Base-by-base conservation (phyloP, 1,140 invertebrate species). In the Glossosoma conforme region DNA sequence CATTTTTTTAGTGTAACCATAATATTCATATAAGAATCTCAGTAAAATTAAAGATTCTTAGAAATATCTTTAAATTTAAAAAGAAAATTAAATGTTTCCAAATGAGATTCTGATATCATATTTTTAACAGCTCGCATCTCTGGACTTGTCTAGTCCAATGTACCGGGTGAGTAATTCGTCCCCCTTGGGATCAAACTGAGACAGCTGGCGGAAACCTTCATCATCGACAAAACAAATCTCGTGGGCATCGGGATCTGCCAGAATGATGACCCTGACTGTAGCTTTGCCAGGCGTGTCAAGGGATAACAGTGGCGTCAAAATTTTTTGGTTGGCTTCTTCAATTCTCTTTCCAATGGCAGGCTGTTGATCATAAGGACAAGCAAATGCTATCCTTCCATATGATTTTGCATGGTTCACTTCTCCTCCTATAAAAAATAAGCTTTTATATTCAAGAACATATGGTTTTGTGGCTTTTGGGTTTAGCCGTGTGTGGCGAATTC, bases 221-320 rank as follows among this genome's bases (percentile, higher is more conserved):
- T 97, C 93, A 56, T 96, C 94, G 11, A 98, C 97, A 74, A 98
- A 98, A 73, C 96, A 98, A 53, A 99, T 98, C 77, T 98, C 95
- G 75, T 98, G 95, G 1, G 82, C 91, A 77, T 98, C 93, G 1
- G 95, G 95, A 77, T 98, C 96, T 20, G 89, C 89, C 5, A 98
- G 72, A 62, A 99, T 98, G 15, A 98, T 89, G 19, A 99, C 97
- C 52, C 88, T 77, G 0, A 98, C 96, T 6, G 90, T 90, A 2
- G 93, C 93, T 74, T 99, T 99, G 37, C 92, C 96, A 0, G 95
- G 95, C 0, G 96, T 99, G 61, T 95, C 91, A 38, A 99, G 70
- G 47, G 84, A 88, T 21, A 96, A 85, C 6, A 95, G 72, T 10
- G 91, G 90, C 2, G 87, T 97, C 8, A 98, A 69, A 58, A 97